Evolutionary conservation across 2,888 invertebrate genomes (phyloP).

Genomic region (Coelinius sp.): DNA sequence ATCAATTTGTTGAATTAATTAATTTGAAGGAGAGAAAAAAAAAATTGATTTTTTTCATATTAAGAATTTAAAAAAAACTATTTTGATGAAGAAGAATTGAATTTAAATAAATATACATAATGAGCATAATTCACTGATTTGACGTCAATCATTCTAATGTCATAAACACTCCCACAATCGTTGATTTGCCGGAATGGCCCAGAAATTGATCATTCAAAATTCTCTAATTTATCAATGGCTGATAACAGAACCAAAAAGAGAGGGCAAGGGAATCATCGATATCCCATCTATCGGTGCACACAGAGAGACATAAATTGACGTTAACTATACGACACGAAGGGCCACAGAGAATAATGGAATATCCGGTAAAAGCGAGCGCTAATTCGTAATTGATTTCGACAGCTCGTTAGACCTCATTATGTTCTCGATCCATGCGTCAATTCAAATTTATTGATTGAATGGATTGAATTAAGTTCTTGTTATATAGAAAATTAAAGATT

Average conservation of each 20-base stretch:
- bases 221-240: constrained; percentile 31
- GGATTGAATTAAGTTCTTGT: background rate
- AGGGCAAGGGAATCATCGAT: constrained; percentile 14
- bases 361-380: constrained; percentile 35
- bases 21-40: background rate
- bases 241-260: background rate
- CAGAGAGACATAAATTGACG: constrained; percentile 12
- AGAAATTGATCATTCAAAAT: background rate
- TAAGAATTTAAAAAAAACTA: too few relatives aligned
- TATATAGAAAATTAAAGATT: background rate
- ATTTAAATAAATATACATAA: background rate
- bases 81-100: background rate
- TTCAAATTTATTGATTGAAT: background rate
- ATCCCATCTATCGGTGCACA: background rate
- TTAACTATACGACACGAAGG: constrained; percentile 17
- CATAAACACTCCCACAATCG: background rate
- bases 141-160: background rate
- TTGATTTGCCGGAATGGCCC: background rate
- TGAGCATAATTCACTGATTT: background rate
- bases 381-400: constrained; percentile 43
- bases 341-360: constrained; percentile 37
- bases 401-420: constrained; percentile 39
- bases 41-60: too few relatives aligned
- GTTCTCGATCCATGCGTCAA: background rate
- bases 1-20: background rate